Percentiles rank a stretch among this genome's conserved stretches.
phyloP scores from a whole-genome alignment of 2,888 invertebrate species.

The Microctonus brassicae region DNA sequence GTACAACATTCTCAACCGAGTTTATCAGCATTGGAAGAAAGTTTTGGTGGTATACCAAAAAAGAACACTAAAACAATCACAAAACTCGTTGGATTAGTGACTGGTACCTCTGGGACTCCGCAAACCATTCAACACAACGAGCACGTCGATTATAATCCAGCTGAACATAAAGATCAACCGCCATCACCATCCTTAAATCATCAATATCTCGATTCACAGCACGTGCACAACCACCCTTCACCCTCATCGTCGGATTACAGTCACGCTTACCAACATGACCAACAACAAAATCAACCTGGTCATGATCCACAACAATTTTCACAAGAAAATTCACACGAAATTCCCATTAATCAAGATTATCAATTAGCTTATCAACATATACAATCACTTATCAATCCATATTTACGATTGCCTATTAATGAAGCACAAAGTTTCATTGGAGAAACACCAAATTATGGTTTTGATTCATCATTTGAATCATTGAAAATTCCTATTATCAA shows the following conservation, averaged over 20 bases:
- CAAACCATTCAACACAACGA: constrained; percentile 23
- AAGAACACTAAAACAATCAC: constrained; percentile 34
- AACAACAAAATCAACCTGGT: constrained; percentile 20
- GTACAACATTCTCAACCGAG: constrained; percentile 32
- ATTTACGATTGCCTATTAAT: constrained; percentile 28
- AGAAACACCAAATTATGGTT: neutral
- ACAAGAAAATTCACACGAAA: constrained; percentile 20
- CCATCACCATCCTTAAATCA: constrained; percentile 37
- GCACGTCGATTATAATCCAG: constrained; percentile 27
- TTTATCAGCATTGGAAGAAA: constrained; percentile 50
- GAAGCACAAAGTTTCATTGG: constrained; percentile 3
- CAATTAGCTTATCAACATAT: constrained; percentile 33
- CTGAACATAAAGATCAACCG: constrained; percentile 37
- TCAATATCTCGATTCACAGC: constrained; percentile 23
- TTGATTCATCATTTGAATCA: constrained; percentile 29
- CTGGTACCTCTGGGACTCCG: constrained; percentile 33
- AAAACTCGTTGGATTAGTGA: constrained; percentile 43
- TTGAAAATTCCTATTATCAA: constrained; percentile 47
- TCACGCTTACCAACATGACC: constrained; percentile 33
- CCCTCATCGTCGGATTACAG: constrained; percentile 15
- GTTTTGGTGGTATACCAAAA: constrained; percentile 52
- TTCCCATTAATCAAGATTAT: constrained; percentile 30
- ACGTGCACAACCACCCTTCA: constrained; percentile 24
- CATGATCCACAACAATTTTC: constrained; percentile 34
- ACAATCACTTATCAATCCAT: constrained; percentile 36